These are phyloP conservation scores for Anseranas semipalmata DNA, from an alignment of 2,113 vertebrate species.

Conservation along the genomic window DNA sequence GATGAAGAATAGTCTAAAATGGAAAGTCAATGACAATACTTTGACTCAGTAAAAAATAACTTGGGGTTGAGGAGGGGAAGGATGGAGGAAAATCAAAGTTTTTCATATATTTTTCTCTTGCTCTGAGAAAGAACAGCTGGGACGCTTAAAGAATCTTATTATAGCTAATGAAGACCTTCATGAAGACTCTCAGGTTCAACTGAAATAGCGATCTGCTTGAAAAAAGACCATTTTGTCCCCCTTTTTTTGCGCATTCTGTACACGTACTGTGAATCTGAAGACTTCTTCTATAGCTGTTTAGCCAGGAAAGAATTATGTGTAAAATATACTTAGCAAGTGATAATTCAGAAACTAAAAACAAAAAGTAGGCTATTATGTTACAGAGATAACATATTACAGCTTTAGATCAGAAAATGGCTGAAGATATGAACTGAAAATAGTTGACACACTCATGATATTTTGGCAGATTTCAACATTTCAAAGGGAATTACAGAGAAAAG, in stretches of 20 bases:
- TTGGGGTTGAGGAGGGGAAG: background rate
- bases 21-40: constrained; percentile 6
- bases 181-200: background rate
- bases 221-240: background rate
- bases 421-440: background rate
- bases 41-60: constrained; percentile 41
- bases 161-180: background rate
- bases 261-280: background rate
- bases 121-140: background rate
- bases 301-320: background rate
- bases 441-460: background rate
- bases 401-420: background rate
- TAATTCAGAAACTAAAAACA: background rate
- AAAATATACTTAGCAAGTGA: background rate
- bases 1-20: constrained; percentile 35
- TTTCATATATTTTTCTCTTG: background rate
- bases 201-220: background rate
- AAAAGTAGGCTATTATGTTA: background rate
- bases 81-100: constrained; percentile 18
- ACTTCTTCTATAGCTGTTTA: background rate
- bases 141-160: background rate
- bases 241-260: background rate
- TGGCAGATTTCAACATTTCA: background rate
- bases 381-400: background rate
- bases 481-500: background rate